Evolutionary conservation across 1,140 invertebrate species (phyloP), one percentile per base, ranked within the genome.

Genomic region (Monomorium pharaonis): DNA sequence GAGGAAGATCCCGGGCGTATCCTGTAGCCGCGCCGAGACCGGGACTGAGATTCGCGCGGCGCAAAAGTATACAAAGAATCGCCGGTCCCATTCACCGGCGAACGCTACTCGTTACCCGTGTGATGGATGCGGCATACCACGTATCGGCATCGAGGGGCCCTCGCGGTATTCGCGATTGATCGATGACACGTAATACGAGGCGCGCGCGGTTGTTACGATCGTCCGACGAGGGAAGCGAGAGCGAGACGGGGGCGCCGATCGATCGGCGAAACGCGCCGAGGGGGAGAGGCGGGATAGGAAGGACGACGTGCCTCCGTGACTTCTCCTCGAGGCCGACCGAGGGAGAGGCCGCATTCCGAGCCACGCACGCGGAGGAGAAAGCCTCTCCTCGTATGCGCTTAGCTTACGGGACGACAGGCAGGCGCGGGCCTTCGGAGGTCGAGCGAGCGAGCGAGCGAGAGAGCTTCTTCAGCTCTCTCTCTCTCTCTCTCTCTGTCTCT

Each of bases 311-410:
- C 58, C 63, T 87, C 84, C 80, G 86, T 88, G 86, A 21, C 30
- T 49, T 51, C 42, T 58, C 56, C 72, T 70, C 56, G 27, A 62
- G 33, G 74, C 56, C 80, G 67, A 80, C 65, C 78, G 89, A 86
- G 86, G 89, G 89, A 87, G 88, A 81, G 89, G 88, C 87, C 90
- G 87, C 91, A 92, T 93, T 93, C 92, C 92, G 86, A 89, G 72
- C 90, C 44, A 37, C 78, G 67, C 78, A 33, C 49, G 18, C n/a
- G n/a, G n/a, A n/a, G 89, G 92, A 92, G 92, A 93, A 93, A 93
- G 92, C 92, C 91, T 91, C 91, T 92, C 89, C 91, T 92, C 89
- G 88, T 88, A 84, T 81, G 70, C 49, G 74, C 10, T 76, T 90
- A 86, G 86, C 85, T 78, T 84, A 75, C 85, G 69, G 63, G 77